Conservation (phyloP, 2,113 vertebrate species). For the Mobula birostris region DNA sequence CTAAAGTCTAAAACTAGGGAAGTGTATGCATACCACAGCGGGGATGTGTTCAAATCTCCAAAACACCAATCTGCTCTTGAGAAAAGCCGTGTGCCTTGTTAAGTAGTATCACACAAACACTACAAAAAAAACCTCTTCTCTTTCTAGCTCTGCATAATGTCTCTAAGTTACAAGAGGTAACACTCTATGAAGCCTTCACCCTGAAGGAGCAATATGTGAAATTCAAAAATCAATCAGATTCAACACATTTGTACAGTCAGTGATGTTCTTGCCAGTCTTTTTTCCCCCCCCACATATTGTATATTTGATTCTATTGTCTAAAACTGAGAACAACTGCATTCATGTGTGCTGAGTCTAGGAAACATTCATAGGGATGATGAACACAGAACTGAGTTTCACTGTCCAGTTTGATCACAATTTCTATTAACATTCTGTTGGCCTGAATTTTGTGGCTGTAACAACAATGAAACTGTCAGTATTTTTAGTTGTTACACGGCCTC, state of each 20-base stretch:
- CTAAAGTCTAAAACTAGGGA: neutral
- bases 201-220: neutral
- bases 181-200: neutral
- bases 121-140: neutral
- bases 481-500: too few relatives aligned
- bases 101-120: neutral
- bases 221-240: neutral
- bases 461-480: too few relatives aligned
- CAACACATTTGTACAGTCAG: neutral
- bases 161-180: neutral
- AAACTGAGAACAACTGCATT: neutral
- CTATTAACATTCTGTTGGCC: too few relatives aligned
- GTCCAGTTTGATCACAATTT: too few relatives aligned
- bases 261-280: neutral
- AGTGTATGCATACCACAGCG: neutral
- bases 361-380: neutral
- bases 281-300: neutral
- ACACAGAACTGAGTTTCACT: neutral
- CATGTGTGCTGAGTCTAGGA: neutral
- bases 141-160: neutral
- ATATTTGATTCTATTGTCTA: neutral
- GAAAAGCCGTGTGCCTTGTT: neutral
- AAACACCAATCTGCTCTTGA: neutral
- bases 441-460: too few relatives aligned
- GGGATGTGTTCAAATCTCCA: neutral